Conservation (phyloP, 2,797 vertebrate species). For the Pterois miles region DNA sequence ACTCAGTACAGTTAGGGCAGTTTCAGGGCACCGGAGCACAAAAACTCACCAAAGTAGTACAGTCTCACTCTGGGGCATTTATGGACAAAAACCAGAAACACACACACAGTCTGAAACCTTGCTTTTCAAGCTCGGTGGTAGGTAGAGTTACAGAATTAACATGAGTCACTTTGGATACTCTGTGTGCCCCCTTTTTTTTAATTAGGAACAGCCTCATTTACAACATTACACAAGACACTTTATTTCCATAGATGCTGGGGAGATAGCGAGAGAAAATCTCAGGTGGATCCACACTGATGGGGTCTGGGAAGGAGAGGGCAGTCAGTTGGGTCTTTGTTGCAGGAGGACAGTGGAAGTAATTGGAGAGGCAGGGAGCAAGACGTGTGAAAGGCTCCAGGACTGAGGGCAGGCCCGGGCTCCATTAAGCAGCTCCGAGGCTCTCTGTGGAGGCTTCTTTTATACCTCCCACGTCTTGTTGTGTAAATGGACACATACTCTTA, state of each 20-base stretch:
- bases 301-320: slow-evolving; percentile 85
- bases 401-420: slow-evolving; percentile 74
- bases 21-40: slow-evolving; percentile 36
- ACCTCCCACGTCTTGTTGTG: slow-evolving; percentile 81
- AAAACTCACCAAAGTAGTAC: slow-evolving; percentile 53
- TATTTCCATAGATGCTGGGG: slow-evolving; percentile 82
- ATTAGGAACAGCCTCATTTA: slow-evolving; percentile 82
- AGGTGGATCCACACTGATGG: slow-evolving; percentile 79
- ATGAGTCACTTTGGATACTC: slow-evolving; percentile 83
- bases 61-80: slow-evolving; percentile 79
- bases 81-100: slow-evolving; percentile 80
- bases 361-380: slow-evolving; percentile 81
- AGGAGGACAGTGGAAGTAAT: slow-evolving; percentile 85
- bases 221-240: slow-evolving; percentile 79
- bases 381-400: slow-evolving; percentile 83
- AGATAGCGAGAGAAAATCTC: slow-evolving; percentile 78
- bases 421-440: slow-evolving; percentile 77
- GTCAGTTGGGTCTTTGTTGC: slow-evolving; percentile 84
- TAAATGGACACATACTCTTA: slow-evolving; percentile 80
- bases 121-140: slow-evolving; percentile 81
- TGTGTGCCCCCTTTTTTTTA: slow-evolving; percentile 72
- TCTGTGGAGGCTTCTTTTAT: slow-evolving; percentile 79
- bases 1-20: slow-evolving; percentile 70
- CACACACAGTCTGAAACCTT: slow-evolving; percentile 82
- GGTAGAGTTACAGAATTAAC: slow-evolving; percentile 95